phyloP scores from a whole-genome alignment of 2,113 vertebrate species.

The Raphicerus campestris region DNA sequence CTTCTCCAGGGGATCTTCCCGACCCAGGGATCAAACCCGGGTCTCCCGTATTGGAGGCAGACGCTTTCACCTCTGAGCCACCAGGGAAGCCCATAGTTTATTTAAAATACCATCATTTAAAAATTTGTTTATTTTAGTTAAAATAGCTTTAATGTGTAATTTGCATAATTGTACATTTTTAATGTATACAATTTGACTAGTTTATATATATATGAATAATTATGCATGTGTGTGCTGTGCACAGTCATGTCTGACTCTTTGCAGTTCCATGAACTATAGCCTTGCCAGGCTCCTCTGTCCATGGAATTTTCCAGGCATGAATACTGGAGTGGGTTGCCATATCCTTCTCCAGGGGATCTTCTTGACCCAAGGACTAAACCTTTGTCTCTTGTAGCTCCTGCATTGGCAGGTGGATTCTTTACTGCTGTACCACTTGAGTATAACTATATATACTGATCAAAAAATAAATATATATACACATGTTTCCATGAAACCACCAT shows the following conservation, averaged over 20 bases:
- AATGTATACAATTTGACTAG: not conserved
- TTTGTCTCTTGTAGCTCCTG: not conserved
- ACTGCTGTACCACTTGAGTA: not conserved
- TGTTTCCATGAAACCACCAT: not conserved
- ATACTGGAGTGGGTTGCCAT: not conserved
- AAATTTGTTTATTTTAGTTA: not conserved
- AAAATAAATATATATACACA: not conserved
- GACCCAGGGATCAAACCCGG: too few relatives aligned
- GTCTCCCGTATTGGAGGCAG: too few relatives aligned
- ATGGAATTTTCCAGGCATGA: not conserved
- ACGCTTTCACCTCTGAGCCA: too few relatives aligned
- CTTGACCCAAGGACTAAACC: not conserved
- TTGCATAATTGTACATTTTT: not conserved
- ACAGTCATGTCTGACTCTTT: not conserved
- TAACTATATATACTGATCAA: not conserved
- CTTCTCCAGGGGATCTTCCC: too few relatives aligned
- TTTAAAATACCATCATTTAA: not conserved
- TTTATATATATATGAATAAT: not conserved
- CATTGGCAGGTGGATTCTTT: not conserved
- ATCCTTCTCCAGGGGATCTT: not conserved
- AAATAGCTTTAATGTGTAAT: not conserved
- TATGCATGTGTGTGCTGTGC: not conserved
- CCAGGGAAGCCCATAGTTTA: not conserved
- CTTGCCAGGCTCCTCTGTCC: not conserved
- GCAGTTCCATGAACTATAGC: not conserved